Base-by-base conservation (phyloP, 2,797 vertebrate genomes). In the Sebastes diploproa region DNA sequence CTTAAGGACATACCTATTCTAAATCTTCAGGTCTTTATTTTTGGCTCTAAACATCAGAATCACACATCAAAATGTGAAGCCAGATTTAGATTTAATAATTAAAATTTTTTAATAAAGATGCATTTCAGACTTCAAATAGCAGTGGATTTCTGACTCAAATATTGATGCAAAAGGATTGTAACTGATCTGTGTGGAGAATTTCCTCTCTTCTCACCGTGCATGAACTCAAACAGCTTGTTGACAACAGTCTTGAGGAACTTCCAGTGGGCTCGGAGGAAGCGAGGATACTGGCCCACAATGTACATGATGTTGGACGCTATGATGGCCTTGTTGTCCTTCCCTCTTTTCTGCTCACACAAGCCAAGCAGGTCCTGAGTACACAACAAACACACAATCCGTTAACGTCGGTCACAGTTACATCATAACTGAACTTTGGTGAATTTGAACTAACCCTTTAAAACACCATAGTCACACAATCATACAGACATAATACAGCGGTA, bases 271-370 rank as follows among this genome's bases (percentile, higher is more conserved):
- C 98, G 95, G 82, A 99, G 95, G 95, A 99, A 99, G 6, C 98
- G 96, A 74, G 98, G 98, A 90, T 99, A 99, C 91, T 99, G 98
- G 67, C 98, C 98, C 84, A 99, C 98, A 71, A 99, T 99, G 84
- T 99, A 99, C 98, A 99, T 99, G 91, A 99, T 99, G 95, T 99
- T 99, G 75, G 98, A 99, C 16, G 98, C 98, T 60, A 99, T 99
- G 91, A 99, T 99, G 85, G 98, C 98, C 94, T 99, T 99, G 87
- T 99, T 99, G 94, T 99, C 98, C 94, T 99, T 99, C 29, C 98
- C 98, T 91, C 98, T 93, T 89, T 99, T 99, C 94, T 99, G 98
- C 93, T 99, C 98, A 86, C 98, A 99, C 79, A 99, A 95, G 80
- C 98, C 98, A 80, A 99, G 95, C 34, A 99, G 96, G 92, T 99